These are phyloP conservation scores for Hydractinia symbiolongicarpus DNA, from an alignment of 30 jellyfish, hydroid and myxozoan genomes.

Conservation along the genomic window DNA sequence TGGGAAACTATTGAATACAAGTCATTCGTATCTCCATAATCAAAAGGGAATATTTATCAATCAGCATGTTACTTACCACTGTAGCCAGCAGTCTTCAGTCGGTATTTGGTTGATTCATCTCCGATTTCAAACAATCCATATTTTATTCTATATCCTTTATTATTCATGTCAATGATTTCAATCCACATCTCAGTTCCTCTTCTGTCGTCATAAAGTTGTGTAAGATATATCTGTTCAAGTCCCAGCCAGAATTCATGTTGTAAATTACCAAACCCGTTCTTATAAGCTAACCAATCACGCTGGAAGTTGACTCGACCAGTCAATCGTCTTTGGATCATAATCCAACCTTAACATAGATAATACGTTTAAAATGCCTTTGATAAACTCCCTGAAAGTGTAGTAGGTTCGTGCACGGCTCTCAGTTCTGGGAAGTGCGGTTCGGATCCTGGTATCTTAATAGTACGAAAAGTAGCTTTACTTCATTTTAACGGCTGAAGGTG, in stretches of 20 bases:
- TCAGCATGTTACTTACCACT: not conserved
- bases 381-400: too few species aligned
- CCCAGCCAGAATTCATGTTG: slow-evolving; percentile 16
- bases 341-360: not conserved
- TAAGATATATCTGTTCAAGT: not conserved
- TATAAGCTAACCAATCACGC: slow-evolving; percentile 7
- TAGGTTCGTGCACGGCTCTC: too few species aligned
- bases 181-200: slow-evolving; percentile 20
- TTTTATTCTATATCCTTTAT: not conserved
- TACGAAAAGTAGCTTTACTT: too few species aligned
- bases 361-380: too few species aligned
- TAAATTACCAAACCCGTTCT: not conserved
- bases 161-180: not conserved
- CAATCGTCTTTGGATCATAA: not conserved
- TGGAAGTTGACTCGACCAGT: not conserved
- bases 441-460: too few species aligned
- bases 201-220: not conserved
- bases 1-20: too few species aligned
- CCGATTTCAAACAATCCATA: not conserved
- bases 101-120: slow-evolving; percentile 7
- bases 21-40: too few species aligned
- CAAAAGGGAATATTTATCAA: too few species aligned
- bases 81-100: not conserved
- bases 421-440: too few species aligned
- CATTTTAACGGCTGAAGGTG: too few species aligned